A percentile compares a stretch with the other conserved stretches of the same genome.
phyloP scores from a whole-genome alignment of 2,113 vertebrate species.

The Myocastor coypus region DNA sequence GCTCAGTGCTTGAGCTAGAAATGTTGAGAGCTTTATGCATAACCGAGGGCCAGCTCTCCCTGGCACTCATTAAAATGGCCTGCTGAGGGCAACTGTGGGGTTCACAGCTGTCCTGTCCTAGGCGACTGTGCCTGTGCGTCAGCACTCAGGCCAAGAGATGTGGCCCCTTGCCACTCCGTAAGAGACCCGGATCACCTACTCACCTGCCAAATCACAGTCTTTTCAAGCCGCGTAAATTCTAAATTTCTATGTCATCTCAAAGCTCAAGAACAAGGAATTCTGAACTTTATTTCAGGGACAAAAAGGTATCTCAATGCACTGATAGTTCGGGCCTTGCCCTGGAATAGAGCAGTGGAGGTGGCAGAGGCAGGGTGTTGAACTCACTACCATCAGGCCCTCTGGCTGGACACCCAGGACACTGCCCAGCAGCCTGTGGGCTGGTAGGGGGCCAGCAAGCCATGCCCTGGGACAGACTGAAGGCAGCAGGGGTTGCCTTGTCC shows the following conservation, averaged over 20 bases:
- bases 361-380: rapidly evolving
- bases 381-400: background rate
- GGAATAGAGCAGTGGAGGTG: background rate
- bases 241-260: background rate
- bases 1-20: background rate
- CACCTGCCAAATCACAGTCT: background rate
- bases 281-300: background rate
- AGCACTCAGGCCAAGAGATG: background rate
- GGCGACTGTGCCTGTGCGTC: background rate
- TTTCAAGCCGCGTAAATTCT: slow-evolving; percentile 31
- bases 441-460: background rate
- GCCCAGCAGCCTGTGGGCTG: background rate
- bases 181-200: background rate
- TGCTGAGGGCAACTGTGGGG: background rate
- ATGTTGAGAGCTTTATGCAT: background rate
- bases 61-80: background rate
- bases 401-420: background rate
- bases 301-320: background rate
- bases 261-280: background rate
- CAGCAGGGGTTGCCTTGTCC: background rate
- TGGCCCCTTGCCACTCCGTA: background rate
- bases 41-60: background rate
- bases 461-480: background rate
- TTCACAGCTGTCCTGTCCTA: slow-evolving; percentile 21
- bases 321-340: background rate